Evolutionary conservation across 2,888 invertebrate species (phyloP), one percentile per base, ranked within the genome.

Genomic region (Eupithecia subumbrata): DNA sequence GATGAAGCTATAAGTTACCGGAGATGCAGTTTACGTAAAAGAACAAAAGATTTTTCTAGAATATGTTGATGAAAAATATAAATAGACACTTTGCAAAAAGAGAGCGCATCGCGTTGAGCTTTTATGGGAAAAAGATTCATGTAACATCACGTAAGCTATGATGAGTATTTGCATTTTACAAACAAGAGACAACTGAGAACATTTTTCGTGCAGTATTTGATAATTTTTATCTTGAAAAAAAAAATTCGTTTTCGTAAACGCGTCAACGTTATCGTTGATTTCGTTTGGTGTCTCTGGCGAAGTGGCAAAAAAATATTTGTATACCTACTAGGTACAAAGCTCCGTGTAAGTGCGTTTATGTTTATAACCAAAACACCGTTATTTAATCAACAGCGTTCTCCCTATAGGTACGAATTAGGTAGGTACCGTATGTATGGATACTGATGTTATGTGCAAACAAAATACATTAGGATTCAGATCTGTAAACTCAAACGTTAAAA

Each of bases 401-500:
- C 11, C 52, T 9, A 22, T 56, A n/a, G n/a, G n/a, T n/a, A 22
- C n/a, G 1, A 22, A 56, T 56, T 22, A 11, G 11, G 22, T 52
- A 52, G 52, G n/a, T 56, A n/a, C n/a, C 8, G n/a, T 45, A 48
- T 56, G 56, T 56, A 22, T 48, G 48, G 60, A 60, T 25, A 60
- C 25, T 22, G 25, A n/a, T 22, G n/a, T 11, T 22, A 56, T 18
- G 12, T 45, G 43, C 22, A 68, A 22, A 34, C 34, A 34, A 43
- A 68, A 43, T 25, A 43, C 25, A 25, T 45, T 68, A 22, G 43
- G 22, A 68, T 68, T 68, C 68, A 43, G 25, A 43, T 40, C 40
- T 22, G 43, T 68, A 43, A 68, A 68, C 68, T 68, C 14, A 68
- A 68, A 68, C 16, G 68, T 40, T 67, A 67, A 34, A 67, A 67